Percentiles rank a stretch among this genome's conserved stretches.
These are phyloP conservation scores for Ypsolopha sequella DNA, from an alignment of 2,888 invertebrate genomes.

Conservation along the genomic window DNA sequence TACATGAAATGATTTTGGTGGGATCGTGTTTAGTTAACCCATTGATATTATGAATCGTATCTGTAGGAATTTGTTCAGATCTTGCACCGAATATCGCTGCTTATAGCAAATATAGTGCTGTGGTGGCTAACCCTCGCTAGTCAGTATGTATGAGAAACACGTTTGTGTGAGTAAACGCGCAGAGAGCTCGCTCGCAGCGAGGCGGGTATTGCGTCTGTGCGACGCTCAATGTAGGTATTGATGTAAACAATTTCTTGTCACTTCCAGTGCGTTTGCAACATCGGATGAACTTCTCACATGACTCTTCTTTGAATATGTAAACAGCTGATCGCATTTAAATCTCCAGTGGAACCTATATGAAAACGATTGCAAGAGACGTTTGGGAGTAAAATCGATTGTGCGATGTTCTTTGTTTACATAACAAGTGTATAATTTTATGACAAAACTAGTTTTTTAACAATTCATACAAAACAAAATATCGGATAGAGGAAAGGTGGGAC, in stretches of 20 bases:
- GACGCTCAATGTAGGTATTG: conserved; percentile 34
- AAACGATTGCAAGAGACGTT: conserved; percentile 1
- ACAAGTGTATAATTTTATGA: conserved; percentile 1
- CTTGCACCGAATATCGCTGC: no score
- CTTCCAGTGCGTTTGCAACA: conserved; percentile 56
- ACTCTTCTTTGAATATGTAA: conserved; percentile 40
- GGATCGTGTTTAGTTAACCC: no score
- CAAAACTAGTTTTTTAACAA: background rate
- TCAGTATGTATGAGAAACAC: conserved; percentile 7
- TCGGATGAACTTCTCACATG: conserved; percentile 36
- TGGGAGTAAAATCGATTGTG: conserved; percentile 17
- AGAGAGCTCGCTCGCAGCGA: conserved; percentile 31
- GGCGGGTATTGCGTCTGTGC: conserved; percentile 36
- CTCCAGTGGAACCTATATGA: background rate
- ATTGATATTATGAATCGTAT: no score
- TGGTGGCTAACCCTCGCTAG: conserved; percentile 37
- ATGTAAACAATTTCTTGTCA: conserved; percentile 62
- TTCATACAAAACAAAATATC: no score
- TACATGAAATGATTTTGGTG: no score
- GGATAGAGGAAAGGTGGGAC: no score
- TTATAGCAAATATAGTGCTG: conserved; percentile 18
- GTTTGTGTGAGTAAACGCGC: conserved; percentile 14
- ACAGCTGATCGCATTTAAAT: conserved; percentile 37
- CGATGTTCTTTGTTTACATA: conserved; percentile 11
- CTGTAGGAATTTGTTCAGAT: no score